These are phyloP conservation scores for Cylas formicarius DNA, from an alignment of 1,140 invertebrate genomes.

Conservation along the genomic window DNA sequence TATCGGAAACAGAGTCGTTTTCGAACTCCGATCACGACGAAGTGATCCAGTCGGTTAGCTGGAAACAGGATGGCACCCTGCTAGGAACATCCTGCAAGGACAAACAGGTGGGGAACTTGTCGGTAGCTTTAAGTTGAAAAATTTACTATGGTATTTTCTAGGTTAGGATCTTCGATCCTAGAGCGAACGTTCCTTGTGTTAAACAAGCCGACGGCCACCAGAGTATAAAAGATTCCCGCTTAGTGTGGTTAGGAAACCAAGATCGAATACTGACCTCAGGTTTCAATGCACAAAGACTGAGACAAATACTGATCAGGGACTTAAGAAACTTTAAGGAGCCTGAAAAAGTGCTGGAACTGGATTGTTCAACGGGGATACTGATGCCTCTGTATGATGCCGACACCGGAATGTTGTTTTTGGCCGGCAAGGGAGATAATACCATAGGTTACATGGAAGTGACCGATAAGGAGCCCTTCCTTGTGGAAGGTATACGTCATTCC, in stretches of 20 bases:
- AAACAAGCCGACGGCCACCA: constrained; percentile 68
- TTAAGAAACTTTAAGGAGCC: constrained; percentile 70
- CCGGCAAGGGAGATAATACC: constrained; percentile 86
- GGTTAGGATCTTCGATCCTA: constrained; percentile 72
- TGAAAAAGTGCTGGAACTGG: constrained; percentile 71
- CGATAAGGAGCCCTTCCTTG: constrained; percentile 75
- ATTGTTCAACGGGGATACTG: constrained; percentile 84
- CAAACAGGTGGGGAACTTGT: constrained; percentile 49
- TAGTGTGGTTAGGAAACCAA: constrained; percentile 80
- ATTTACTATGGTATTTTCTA: constrained; percentile 11
- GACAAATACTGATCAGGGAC: constrained; percentile 84
- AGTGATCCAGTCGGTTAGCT: constrained; percentile 76
- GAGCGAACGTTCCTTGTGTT: constrained; percentile 53
- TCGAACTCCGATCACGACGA: constrained; percentile 72
- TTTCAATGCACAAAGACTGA: constrained; percentile 65
- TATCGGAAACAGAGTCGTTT: constrained; percentile 72
- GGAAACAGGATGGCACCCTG: constrained; percentile 74
- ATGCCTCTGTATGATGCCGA: constrained; percentile 87
- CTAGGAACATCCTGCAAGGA: constrained; percentile 74
- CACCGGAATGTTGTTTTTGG: constrained; percentile 88
- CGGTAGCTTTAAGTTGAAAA: background rate
- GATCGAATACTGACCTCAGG: constrained; percentile 77
- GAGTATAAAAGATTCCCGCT: constrained; percentile 82
- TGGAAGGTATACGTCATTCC: constrained; percentile 72
- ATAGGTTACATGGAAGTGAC: constrained; percentile 80